Percentiles rank a stretch among this genome's conserved stretches.
Conservation (phyloP, 2,797 vertebrate genomes). For the Ciconia nigra region DNA sequence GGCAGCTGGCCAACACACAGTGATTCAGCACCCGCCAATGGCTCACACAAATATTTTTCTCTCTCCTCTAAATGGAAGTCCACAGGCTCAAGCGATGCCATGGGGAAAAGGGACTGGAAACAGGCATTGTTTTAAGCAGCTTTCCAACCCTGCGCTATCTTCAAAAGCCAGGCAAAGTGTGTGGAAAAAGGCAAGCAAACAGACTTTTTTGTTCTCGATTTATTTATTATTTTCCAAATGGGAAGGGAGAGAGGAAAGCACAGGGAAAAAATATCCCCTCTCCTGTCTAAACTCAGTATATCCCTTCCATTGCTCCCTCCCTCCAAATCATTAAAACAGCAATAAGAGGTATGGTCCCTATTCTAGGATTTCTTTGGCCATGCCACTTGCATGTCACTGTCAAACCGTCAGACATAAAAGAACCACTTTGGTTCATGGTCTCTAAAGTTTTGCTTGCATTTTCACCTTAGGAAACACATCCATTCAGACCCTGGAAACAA, state of each 20-base stretch:
- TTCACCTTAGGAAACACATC: neutral
- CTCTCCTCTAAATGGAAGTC: neutral
- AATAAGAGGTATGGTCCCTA: accelerated
- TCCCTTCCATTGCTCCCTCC: neutral
- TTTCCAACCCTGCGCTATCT: neutral
- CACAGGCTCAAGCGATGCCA: neutral
- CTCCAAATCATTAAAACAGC: neutral
- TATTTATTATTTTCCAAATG: neutral
- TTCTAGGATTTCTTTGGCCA: neutral
- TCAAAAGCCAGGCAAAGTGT: neutral
- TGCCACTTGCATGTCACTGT: neutral
- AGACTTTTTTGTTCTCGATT: neutral
- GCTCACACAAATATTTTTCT: neutral
- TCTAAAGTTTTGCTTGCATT: neutral
- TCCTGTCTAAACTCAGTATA: neutral
- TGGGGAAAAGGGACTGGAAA: neutral
- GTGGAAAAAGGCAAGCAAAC: neutral
- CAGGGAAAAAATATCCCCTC: neutral
- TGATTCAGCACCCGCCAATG: slow-evolving; percentile 22
- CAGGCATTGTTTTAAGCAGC: neutral
- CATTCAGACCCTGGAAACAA: neutral
- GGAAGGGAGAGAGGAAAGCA: neutral
- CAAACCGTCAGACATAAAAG: neutral
- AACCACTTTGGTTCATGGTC: accelerated
- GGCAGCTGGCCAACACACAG: neutral